Evolutionary conservation across 2,113 vertebrate species (phyloP), one percentile per base, ranked within the genome.

Genomic region (Eupsittula cactorum): DNA sequence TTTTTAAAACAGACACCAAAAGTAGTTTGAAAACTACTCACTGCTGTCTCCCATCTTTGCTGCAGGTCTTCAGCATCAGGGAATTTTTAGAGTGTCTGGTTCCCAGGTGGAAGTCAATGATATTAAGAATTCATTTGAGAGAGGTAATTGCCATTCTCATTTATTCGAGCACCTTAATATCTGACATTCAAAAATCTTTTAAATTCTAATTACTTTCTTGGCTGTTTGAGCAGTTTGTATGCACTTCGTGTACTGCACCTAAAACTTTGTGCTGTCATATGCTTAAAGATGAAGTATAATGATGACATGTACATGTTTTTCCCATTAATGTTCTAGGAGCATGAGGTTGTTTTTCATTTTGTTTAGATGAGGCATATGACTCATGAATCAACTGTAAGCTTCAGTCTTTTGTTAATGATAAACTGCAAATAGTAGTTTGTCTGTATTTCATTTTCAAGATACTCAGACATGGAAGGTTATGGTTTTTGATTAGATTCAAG

Each of bases 51-150:
- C 67, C 81, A 35, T 95, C 10, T 96, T 83, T 60, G 59, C 71
- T 89, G 39, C 93, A 99, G 99, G 99, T 95, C 99, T 99, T 92
- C 99, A 99, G 96, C 99, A 99, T 97, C 99, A 99, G 93, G 99
- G 99, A 86, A 99, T 99, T 97, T 99, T 99, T 96, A 98, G 99
- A 93, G 99, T 99, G 13, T 98, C 99, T 86, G 99, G 99, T 89
- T 99, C 99, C 82, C 99, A 99, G 96, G 98, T 99, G 96, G 99
- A 99, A 98, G 99, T 99, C 97, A 99, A 99, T 92, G 99, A 99
- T 96, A 99, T 99, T 97, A 99, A 99, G 98, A 99, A 99, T 98
- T 99, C 99, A 31, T 99, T 99, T 97, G 99, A 99, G 96, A 98
- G 99, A 99, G 99, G 99, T 99, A 98, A 98, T 91, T 96, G 59